A percentile compares a stretch with the other conserved stretches of the same genome.
Evolutionary conservation across 2,113 vertebrate species (phyloP).

Genomic region (Hemibagrus wyckioides): DNA sequence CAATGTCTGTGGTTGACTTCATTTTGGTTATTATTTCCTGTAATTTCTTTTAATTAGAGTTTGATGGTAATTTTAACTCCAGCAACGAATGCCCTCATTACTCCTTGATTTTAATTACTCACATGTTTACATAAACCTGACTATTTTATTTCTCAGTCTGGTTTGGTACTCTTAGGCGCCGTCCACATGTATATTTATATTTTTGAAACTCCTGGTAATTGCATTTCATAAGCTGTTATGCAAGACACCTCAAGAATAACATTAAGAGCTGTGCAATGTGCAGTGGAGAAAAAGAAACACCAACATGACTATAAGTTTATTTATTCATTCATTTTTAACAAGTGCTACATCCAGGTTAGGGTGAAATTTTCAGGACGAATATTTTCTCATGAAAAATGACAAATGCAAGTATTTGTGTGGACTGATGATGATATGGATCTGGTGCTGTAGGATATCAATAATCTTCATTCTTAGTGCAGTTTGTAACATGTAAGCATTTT

Average conservation of each 20-base stretch:
- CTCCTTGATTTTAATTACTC: conserved; percentile 59
- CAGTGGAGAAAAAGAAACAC: neutral
- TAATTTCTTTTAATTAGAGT: conserved; percentile 54
- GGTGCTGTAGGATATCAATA: neutral
- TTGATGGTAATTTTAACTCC: conserved; percentile 52
- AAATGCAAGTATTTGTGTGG: neutral
- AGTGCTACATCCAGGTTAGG: neutral
- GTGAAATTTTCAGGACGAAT: neutral
- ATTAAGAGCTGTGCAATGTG: neutral
- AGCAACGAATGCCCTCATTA: conserved; percentile 63
- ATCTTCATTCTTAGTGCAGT: neutral
- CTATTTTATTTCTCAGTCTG: conserved; percentile 49
- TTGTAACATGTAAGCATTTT: neutral
- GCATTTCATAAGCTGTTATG: neutral
- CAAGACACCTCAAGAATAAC: neutral
- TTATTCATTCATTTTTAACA: neutral
- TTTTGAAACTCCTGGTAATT: neutral
- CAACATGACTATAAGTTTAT: neutral
- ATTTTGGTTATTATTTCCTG: conserved; percentile 55
- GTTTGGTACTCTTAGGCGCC: neutral
- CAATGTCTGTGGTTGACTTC: conserved; percentile 49
- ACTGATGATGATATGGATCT: neutral
- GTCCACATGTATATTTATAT: neutral
- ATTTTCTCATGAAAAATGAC: neutral
- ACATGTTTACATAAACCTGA: conserved; percentile 42